These are phyloP conservation scores for Morone saxatilis DNA, from an alignment of 2,113 vertebrate species.

Conservation along the genomic window DNA sequence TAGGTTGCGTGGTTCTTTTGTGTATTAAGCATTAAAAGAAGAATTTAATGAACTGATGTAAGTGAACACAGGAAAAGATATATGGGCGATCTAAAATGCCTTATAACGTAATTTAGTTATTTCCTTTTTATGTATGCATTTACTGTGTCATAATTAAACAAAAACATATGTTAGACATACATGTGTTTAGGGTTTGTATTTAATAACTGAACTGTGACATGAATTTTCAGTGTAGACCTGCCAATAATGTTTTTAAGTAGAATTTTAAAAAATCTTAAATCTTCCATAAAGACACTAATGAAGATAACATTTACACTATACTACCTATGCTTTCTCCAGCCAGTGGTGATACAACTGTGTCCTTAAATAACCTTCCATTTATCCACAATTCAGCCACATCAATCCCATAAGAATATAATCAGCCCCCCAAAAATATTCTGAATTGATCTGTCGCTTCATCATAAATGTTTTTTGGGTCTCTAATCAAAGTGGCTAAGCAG, in stretches of 20 bases:
- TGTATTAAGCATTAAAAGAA: too few species aligned
- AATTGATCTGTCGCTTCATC: slow-evolving; percentile 47
- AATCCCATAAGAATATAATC: slow-evolving; percentile 39
- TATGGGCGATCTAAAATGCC: too few species aligned
- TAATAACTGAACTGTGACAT: background rate
- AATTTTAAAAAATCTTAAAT: background rate
- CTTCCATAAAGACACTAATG: background rate
- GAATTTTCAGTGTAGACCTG: background rate
- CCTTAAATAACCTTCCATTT: slow-evolving; percentile 13
- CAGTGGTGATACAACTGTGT: background rate
- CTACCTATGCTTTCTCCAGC: background rate
- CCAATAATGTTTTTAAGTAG: background rate
- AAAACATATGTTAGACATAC: background rate
- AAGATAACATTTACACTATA: background rate
- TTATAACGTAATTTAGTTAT: too few species aligned
- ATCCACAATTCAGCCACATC: slow-evolving; percentile 35
- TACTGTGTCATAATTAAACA: background rate
- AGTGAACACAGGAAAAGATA: too few species aligned
- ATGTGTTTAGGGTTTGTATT: background rate
- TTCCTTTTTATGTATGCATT: background rate
- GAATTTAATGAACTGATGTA: too few species aligned
- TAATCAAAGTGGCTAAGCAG: slow-evolving; percentile 76
- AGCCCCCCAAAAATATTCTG: slow-evolving; percentile 34
- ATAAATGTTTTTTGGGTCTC: slow-evolving; percentile 31
- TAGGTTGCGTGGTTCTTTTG: background rate